These are phyloP conservation scores for Nyctibius grandis DNA, from an alignment of 2,797 vertebrate genomes.

Conservation along the genomic window DNA sequence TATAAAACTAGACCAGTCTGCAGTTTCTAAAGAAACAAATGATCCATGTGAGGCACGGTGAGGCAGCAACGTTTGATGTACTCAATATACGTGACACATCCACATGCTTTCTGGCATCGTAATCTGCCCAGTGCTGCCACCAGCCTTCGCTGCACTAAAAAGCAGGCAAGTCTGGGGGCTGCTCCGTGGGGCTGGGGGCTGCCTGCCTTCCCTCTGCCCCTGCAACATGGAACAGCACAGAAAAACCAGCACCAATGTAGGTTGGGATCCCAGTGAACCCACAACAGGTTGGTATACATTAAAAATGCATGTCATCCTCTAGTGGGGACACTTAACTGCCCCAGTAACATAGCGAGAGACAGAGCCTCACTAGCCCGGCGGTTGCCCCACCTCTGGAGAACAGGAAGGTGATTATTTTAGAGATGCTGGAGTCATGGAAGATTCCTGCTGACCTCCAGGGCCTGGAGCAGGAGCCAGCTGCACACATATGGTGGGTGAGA, in stretches of 20 bases:
- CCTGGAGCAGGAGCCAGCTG: constrained; percentile 41
- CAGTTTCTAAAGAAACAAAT: constrained; percentile 43
- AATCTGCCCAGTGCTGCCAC: neutral
- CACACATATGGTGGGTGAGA: constrained; percentile 27
- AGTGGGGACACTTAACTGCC: neutral
- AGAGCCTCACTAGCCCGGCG: fast-evolving
- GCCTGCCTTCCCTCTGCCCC: neutral
- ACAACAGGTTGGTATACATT: fast-evolving
- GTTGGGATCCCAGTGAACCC: neutral
- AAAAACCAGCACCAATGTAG: fast-evolving
- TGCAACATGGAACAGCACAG: neutral
- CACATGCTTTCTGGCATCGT: neutral
- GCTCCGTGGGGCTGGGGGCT: neutral
- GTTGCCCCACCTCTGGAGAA: neutral
- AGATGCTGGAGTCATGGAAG: neutral
- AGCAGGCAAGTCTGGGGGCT: neutral
- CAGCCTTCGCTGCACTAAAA: neutral
- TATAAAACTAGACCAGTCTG: neutral
- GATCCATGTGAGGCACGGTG: neutral
- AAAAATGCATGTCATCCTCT: neutral
- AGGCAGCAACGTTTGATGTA: neutral
- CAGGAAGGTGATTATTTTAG: neutral
- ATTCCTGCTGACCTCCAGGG: neutral
- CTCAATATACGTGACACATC: neutral
- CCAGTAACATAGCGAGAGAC: fast-evolving